Percentiles rank a stretch among this genome's conserved stretches.
Conservation (phyloP, 2,888 invertebrate genomes). For the Pemphredon lugubris region DNA sequence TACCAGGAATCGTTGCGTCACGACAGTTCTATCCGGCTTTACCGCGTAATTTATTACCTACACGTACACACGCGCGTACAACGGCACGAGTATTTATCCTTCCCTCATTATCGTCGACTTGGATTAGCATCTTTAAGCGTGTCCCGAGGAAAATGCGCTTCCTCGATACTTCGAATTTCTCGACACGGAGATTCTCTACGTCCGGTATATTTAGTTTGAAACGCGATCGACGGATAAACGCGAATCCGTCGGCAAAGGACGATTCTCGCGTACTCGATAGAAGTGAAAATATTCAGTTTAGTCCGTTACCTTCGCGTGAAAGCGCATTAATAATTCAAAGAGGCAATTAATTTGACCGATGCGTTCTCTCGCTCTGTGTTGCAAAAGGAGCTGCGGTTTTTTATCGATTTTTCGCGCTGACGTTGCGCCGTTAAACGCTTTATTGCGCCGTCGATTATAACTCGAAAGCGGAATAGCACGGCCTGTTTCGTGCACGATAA, state of each 20-base stretch:
- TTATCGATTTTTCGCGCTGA: not conserved
- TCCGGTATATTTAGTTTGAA: too few relatives aligned
- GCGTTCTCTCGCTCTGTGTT: too few relatives aligned
- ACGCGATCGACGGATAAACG: not conserved
- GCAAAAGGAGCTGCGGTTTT: not conserved
- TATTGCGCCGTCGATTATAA: not conserved
- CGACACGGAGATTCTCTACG: too few relatives aligned
- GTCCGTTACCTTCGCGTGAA: conserved; percentile 27
- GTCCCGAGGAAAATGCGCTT: conserved; percentile 9
- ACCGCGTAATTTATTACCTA: conserved; percentile 4
- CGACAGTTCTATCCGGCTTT: conserved; percentile 19
- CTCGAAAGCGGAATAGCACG: conserved; percentile 3
- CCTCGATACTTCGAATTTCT: too few relatives aligned
- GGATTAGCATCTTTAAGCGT: conserved; percentile 10
- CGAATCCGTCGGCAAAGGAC: not conserved
- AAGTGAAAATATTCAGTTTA: conserved; percentile 27
- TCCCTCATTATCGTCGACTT: conserved; percentile 7
- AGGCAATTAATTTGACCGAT: conserved; percentile 10
- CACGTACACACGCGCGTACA: conserved; percentile 45
- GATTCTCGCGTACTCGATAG: conserved; percentile 2
- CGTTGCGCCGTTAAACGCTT: not conserved
- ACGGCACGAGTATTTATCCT: conserved; percentile 14
- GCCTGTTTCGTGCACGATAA: not conserved
- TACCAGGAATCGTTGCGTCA: conserved; percentile 53
- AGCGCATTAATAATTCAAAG: conserved; percentile 49